phyloP scores from a whole-genome alignment of 2,113 vertebrate species.

The Trinectes maculatus region DNA sequence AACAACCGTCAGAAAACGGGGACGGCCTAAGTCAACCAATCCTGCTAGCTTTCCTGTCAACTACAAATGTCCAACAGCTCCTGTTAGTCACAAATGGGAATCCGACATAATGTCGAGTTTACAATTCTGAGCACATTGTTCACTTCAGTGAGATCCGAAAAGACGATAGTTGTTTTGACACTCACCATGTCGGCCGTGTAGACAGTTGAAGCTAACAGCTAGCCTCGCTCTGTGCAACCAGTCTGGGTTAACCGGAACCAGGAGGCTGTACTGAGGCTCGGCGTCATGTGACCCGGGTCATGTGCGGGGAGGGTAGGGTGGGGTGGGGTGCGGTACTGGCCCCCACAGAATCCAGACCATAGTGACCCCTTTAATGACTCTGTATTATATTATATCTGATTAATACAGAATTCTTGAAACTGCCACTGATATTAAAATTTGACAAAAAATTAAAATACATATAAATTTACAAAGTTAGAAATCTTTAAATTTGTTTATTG shows the following conservation, averaged over 20 bases:
- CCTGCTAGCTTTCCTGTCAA: slow-evolving; percentile 48
- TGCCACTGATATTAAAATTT: background rate
- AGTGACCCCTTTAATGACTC: no score
- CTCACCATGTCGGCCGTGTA: slow-evolving; percentile 76
- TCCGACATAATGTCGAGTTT: background rate
- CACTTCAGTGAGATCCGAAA: background rate
- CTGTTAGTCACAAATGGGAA: background rate
- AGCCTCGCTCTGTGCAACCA: slow-evolving; percentile 59
- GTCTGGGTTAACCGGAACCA: slow-evolving; percentile 56
- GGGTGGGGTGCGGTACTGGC: background rate
- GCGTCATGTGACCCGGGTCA: slow-evolving; percentile 72
- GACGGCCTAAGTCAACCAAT: slow-evolving; percentile 53
- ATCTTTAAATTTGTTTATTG: background rate
- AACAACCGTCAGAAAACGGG: background rate
- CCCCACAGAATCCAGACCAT: background rate
- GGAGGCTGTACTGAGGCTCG: slow-evolving; percentile 17
- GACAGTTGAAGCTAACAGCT: slow-evolving; percentile 73
- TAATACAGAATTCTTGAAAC: no score
- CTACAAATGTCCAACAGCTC: background rate
- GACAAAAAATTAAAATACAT: no score
- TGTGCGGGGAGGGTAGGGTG: slow-evolving; percentile 14
- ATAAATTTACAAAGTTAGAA: background rate
- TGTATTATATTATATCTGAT: no score
- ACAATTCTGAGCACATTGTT: no score
- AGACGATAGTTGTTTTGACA: slow-evolving; percentile 22